Conservation (phyloP, 37 sponge, comb jelly and placozoan genomes). For the Hormiphora californensis region DNA sequence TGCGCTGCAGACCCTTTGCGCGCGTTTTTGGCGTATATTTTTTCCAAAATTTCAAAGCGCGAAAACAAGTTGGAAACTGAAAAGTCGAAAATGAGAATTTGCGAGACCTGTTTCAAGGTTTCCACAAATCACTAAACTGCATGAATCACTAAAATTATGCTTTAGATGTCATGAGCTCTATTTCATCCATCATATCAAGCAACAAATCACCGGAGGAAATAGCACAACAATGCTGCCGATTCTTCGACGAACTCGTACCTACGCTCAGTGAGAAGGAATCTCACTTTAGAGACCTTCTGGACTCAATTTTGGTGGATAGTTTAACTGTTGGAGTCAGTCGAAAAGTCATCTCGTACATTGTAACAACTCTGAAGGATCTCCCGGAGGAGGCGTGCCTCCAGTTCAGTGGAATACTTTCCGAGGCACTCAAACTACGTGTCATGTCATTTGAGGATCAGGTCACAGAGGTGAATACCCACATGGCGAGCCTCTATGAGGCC, state of each 20-base stretch:
- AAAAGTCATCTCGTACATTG: slow-evolving; percentile 6
- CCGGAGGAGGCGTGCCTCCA: background rate
- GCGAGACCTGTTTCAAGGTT: no score
- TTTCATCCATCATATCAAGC: no score
- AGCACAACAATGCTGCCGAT: background rate
- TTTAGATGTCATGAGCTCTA: no score
- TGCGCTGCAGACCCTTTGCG: no score
- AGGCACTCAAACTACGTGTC: slow-evolving; percentile 2
- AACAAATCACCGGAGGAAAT: background rate
- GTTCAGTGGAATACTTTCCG: background rate
- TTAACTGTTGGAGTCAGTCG: slow-evolving; percentile 40
- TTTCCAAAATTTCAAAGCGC: no score
- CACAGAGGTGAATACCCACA: slow-evolving; percentile 60
- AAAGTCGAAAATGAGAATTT: no score
- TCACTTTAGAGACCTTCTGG: background rate
- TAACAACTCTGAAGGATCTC: background rate
- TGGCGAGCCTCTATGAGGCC: slow-evolving; percentile 69
- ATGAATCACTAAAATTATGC: no score
- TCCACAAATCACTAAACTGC: no score
- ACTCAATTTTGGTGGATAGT: slow-evolving; percentile 20
- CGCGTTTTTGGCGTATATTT: no score
- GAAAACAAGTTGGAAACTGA: no score
- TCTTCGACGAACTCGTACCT: background rate
- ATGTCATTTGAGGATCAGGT: slow-evolving; percentile 59
- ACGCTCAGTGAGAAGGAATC: background rate